Evolutionary conservation across 2,113 vertebrate species (phyloP).

Genomic region (Phylloscopus whistleri): DNA sequence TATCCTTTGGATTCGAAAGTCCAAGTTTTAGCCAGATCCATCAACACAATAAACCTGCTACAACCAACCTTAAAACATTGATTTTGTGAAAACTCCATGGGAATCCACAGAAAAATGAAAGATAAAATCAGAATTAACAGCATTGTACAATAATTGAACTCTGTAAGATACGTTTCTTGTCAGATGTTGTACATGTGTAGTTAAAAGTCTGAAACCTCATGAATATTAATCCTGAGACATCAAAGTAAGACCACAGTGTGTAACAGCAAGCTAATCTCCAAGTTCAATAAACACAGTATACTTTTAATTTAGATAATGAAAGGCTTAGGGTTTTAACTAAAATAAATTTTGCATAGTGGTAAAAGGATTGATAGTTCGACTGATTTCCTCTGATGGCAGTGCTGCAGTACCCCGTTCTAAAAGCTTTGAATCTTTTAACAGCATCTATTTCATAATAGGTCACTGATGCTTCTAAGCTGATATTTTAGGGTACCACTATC

Average conservation of each 20-base stretch:
- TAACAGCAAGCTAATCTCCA: constrained; percentile 1
- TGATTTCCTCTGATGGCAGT: constrained; percentile 8
- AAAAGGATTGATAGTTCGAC: neutral
- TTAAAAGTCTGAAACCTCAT: constrained; percentile 40
- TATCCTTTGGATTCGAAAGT: neutral
- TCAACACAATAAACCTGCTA: neutral
- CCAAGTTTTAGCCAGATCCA: neutral
- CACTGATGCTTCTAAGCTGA: neutral
- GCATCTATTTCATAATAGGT: neutral
- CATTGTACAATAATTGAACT: neutral
- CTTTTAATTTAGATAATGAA: constrained; percentile 63
- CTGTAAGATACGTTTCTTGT: neutral
- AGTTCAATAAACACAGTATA: constrained; percentile 12
- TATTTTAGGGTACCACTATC: neutral
- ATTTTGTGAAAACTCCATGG: neutral
- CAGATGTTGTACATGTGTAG: neutral
- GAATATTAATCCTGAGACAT: constrained; percentile 38
- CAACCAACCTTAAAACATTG: neutral
- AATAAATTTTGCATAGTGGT: neutral
- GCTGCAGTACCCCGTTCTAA: neutral
- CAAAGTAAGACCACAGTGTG: neutral
- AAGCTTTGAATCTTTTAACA: neutral
- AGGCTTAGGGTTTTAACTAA: neutral
- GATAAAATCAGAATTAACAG: constrained; percentile 5
- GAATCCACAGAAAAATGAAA: neutral